These are phyloP conservation scores for Mesoclemmys tuberculata DNA, from an alignment of 2,113 vertebrate species.

Conservation along the genomic window DNA sequence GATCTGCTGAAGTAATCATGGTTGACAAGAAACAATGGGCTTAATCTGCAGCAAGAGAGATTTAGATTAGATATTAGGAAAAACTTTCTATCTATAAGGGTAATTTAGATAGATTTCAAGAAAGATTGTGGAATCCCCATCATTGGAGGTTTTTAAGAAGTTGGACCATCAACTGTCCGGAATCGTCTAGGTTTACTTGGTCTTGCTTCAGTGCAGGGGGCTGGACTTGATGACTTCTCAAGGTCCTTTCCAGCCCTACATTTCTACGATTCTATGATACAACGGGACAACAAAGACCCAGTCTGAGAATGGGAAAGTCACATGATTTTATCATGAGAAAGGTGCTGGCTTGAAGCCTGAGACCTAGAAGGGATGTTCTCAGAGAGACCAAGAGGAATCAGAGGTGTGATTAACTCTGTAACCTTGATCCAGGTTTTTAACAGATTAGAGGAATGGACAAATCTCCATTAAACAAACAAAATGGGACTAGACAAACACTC, in stretches of 20 bases:
- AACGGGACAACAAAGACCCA: accelerated
- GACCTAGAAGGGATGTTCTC: neutral
- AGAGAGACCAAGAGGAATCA: neutral
- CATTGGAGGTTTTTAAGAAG: too few species aligned
- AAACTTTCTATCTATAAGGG: too few species aligned
- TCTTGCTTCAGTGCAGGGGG: too few species aligned
- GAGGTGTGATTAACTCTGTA: neutral
- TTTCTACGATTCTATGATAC: neutral
- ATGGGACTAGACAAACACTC: neutral
- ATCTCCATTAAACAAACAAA: neutral
- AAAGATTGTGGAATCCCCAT: too few species aligned
- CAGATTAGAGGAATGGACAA: accelerated
- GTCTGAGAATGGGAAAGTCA: neutral
- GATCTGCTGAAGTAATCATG: neutral
- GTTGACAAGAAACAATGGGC: too few species aligned
- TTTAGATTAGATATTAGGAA: too few species aligned
- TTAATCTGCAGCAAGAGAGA: too few species aligned
- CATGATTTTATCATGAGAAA: slow-evolving; percentile 7
- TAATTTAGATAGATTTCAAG: too few species aligned
- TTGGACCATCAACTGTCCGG: too few species aligned
- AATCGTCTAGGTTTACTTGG: too few species aligned
- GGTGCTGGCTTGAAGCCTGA: neutral
- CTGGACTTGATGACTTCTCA: too few species aligned
- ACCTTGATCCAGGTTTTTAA: neutral
- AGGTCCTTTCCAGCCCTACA: too few species aligned